phyloP scores from a whole-genome alignment of 1,140 invertebrate species.

The Capitella teleta region DNA sequence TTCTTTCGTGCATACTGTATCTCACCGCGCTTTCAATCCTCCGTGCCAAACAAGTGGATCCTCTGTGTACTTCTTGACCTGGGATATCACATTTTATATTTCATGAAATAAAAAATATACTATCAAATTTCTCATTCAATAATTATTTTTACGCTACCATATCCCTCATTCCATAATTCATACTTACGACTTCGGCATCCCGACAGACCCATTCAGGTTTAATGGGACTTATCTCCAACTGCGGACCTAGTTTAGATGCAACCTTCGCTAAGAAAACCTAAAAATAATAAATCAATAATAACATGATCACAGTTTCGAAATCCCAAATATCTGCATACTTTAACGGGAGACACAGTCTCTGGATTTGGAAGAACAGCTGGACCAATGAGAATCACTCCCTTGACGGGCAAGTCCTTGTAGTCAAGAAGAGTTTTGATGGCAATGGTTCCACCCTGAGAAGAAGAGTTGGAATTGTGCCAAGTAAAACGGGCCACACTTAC shows the following conservation, averaged over 20 bases:
- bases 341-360: slow-evolving; percentile 1
- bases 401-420: slow-evolving; percentile 4
- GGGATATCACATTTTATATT: not conserved
- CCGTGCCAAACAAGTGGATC: slow-evolving; percentile 28
- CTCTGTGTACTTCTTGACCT: slow-evolving; percentile 24
- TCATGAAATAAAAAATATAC: too few species aligned
- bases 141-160: too few species aligned
- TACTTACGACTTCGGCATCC: not conserved
- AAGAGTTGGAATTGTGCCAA: too few species aligned
- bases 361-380: not conserved
- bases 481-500: too few species aligned
- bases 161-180: too few species aligned
- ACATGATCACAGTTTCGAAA: too few species aligned
- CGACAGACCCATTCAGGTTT: not conserved
- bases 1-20: not conserved
- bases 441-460: slow-evolving; percentile 34
- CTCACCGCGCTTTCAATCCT: slow-evolving; percentile 22
- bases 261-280: slow-evolving; percentile 20
- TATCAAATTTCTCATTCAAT: too few species aligned
- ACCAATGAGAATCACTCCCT: slow-evolving; percentile 1
- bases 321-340: too few species aligned
- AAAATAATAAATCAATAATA: too few species aligned
- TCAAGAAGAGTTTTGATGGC: slow-evolving; percentile 22
- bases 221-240: slow-evolving; percentile 3
- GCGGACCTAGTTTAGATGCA: slow-evolving; percentile 18